phyloP scores from a whole-genome alignment of 1,140 invertebrate genomes.

The Leptinotarsa lineolata region DNA sequence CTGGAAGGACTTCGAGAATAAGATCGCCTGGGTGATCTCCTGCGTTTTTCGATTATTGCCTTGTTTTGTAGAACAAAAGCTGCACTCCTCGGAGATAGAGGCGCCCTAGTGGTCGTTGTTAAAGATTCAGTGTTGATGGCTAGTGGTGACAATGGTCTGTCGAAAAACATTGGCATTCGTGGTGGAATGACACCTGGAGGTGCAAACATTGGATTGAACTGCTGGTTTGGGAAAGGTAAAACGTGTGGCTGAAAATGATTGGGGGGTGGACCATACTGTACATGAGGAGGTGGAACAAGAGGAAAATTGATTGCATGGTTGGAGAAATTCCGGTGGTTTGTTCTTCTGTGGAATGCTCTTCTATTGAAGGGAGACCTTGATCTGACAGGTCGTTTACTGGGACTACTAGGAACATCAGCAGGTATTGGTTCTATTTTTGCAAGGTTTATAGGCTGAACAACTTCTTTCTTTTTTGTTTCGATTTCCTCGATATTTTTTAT shows the following conservation, averaged over 20 bases:
- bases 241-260: conserved; percentile 17
- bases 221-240: background rate
- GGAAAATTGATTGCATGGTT: background rate
- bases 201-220: conserved; percentile 12
- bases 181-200: conserved; percentile 23
- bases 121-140: conserved; percentile 47
- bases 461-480: conserved; percentile 11
- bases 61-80: conserved; percentile 55
- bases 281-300: background rate
- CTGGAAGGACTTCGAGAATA: conserved; percentile 48
- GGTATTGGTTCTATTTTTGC: background rate
- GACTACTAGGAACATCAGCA: background rate
- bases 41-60: conserved; percentile 53
- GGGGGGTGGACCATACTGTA: background rate
- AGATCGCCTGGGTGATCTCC: conserved; percentile 48
- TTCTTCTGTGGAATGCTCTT: background rate
- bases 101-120: conserved; percentile 48
- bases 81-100: conserved; percentile 54
- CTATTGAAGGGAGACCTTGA: conserved; percentile 12
- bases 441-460: background rate
- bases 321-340: background rate
- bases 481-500: background rate
- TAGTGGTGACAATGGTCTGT: conserved; percentile 49
- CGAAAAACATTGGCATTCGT: conserved; percentile 31
- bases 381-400: background rate